Percentiles rank a stretch among this genome's conserved stretches.
Evolutionary conservation across 2,888 invertebrate species (phyloP).

Genomic region (Tromatobia lineatoria): DNA sequence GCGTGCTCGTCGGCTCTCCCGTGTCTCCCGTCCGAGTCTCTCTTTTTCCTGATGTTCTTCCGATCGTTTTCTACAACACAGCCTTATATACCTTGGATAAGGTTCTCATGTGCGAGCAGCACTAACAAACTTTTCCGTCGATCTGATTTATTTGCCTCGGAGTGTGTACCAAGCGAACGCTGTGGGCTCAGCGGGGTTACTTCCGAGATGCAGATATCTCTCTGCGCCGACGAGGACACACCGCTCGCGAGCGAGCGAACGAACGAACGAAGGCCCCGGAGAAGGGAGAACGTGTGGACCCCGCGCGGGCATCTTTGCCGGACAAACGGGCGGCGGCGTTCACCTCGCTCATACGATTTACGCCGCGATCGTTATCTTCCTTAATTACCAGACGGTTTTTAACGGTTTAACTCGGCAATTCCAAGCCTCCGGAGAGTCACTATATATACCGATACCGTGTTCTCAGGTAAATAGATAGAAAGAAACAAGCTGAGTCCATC

Average conservation of each 20-base stretch:
- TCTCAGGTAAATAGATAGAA: slow-evolving; percentile 26
- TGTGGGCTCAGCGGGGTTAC: slow-evolving; percentile 59
- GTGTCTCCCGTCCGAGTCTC: slow-evolving; percentile 40
- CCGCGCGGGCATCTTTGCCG: slow-evolving; percentile 23
- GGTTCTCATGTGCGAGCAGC: slow-evolving; percentile 37
- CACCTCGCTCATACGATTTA: slow-evolving; percentile 73
- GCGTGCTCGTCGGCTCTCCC: slow-evolving; percentile 45
- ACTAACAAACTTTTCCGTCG: slow-evolving; percentile 68
- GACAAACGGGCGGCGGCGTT: slow-evolving; percentile 63
- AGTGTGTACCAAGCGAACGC: slow-evolving; percentile 13
- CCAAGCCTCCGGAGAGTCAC: slow-evolving; percentile 41
- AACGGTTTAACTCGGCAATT: slow-evolving; percentile 67
- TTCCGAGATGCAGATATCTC: slow-evolving; percentile 72
- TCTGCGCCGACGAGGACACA: slow-evolving; percentile 46
- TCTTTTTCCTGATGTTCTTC: slow-evolving; percentile 38
- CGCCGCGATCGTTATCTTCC: slow-evolving; percentile 81
- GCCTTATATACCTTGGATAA: neutral
- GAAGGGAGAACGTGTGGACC: slow-evolving; percentile 34
- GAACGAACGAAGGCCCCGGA: slow-evolving; percentile 7
- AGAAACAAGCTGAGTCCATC: slow-evolving; percentile 15
- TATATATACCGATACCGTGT: slow-evolving; percentile 53
- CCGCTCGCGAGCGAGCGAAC: neutral
- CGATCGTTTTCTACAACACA: slow-evolving; percentile 45
- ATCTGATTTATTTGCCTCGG: slow-evolving; percentile 71
- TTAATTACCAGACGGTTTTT: slow-evolving; percentile 80